Percentiles rank a stretch among this genome's conserved stretches.
These are phyloP conservation scores for Alligator mississippiensis DNA, from an alignment of 2,113 vertebrate genomes.

Conservation along the genomic window DNA sequence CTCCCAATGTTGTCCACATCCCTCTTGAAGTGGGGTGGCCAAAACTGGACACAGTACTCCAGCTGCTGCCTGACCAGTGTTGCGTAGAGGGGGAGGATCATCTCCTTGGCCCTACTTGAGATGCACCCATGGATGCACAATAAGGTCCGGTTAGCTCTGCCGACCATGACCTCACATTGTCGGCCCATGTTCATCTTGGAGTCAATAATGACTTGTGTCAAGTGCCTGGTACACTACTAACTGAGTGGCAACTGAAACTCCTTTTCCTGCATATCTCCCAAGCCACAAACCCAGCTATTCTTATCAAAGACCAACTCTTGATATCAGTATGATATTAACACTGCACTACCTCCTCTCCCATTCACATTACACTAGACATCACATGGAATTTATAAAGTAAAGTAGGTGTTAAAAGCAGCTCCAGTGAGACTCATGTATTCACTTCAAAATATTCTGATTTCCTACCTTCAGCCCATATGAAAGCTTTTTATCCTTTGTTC, in stretches of 20 bases:
- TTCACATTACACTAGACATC: neutral
- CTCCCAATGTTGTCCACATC: too few species aligned
- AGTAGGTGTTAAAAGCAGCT: neutral
- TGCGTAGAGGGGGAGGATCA: too few species aligned
- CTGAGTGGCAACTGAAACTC: neutral
- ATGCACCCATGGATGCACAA: too few species aligned
- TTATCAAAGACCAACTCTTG: neutral
- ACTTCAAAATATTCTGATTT: conserved; percentile 2
- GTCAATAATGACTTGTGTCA: neutral
- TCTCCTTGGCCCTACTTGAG: too few species aligned
- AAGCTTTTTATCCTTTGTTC: conserved; percentile 30
- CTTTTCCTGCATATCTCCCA: neutral
- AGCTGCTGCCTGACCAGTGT: too few species aligned
- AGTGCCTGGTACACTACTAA: neutral
- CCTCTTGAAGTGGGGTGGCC: too few species aligned
- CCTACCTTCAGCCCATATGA: conserved; percentile 1
- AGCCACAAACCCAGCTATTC: neutral
- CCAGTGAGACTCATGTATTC: neutral
- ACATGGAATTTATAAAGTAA: neutral
- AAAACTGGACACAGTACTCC: too few species aligned
- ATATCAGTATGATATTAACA: neutral
- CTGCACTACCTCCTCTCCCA: neutral
- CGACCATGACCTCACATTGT: too few species aligned
- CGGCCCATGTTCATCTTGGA: too few species aligned
- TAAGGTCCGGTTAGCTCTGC: too few species aligned